A percentile compares a stretch with the other conserved stretches of the same genome.
Evolutionary conservation across 1,140 invertebrate species (phyloP).

Genomic region (Rhyzopertha dominica): DNA sequence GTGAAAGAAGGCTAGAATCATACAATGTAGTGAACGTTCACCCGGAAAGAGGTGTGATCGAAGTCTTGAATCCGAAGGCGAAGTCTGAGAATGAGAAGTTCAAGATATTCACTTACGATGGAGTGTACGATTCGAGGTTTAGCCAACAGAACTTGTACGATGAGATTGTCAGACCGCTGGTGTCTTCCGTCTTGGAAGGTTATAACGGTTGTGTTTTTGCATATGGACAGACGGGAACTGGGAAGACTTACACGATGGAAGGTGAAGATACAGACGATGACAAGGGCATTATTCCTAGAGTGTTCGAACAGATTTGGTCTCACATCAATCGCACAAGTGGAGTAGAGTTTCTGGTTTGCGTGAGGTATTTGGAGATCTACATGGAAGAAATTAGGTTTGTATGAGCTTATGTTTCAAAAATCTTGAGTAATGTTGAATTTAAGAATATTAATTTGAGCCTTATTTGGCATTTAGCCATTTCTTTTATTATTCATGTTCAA

Average conservation of each 20-base stretch:
- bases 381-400: constrained; percentile 76
- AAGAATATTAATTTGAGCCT: background rate
- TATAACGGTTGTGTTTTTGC: constrained; percentile 98
- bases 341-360: constrained; percentile 86
- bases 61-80: constrained; percentile 59
- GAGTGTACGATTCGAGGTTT: constrained; percentile 78
- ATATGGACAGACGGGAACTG: constrained; percentile 79
- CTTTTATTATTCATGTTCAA: no score
- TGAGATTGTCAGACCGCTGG: constrained; percentile 87
- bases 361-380: constrained; percentile 93
- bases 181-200: constrained; percentile 92
- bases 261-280: constrained; percentile 58
- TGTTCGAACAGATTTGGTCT: constrained; percentile 94
- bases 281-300: constrained; percentile 86
- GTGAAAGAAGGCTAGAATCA: constrained; percentile 70
- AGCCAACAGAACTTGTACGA: constrained; percentile 92
- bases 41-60: constrained; percentile 60
- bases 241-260: constrained; percentile 81
- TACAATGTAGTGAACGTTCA: constrained; percentile 63
- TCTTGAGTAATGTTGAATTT: background rate
- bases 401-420: constrained; percentile 3
- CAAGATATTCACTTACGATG: constrained; percentile 90
- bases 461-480: background rate
- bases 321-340: constrained; percentile 82
- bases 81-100: constrained; percentile 51